These are phyloP conservation scores for Istiophorus platypterus DNA, from an alignment of 2,113 vertebrate genomes.

Conservation along the genomic window DNA sequence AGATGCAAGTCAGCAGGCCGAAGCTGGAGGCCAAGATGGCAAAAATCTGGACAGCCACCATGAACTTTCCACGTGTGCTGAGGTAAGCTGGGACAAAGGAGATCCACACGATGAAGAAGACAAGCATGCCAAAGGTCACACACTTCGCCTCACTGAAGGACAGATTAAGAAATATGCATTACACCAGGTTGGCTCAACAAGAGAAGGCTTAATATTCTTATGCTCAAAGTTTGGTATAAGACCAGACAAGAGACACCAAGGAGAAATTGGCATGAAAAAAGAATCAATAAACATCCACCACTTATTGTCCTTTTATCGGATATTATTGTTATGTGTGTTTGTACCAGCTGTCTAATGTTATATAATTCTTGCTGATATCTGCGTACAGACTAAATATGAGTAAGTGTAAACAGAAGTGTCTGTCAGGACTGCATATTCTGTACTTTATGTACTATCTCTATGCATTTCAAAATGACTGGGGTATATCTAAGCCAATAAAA, in stretches of 20 bases:
- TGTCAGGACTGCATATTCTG: not conserved
- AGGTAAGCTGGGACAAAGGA: conserved; percentile 92
- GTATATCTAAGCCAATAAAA: not conserved
- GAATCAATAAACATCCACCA: no score
- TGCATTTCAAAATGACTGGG: not conserved
- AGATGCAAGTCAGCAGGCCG: conserved; percentile 88
- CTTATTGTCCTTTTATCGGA: no score
- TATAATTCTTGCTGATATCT: no score
- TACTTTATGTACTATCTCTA: not conserved
- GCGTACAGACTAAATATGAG: no score
- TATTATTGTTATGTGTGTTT: no score
- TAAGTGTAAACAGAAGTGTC: no score
- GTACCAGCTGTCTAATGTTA: no score
- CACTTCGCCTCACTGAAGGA: conserved; percentile 86
- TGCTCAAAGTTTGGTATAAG: no score
- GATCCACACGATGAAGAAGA: conserved; percentile 92
- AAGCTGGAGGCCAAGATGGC: conserved; percentile 91
- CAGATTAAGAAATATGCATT: not conserved
- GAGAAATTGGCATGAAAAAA: no score
- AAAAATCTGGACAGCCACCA: conserved; percentile 92
- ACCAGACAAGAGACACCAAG: not conserved
- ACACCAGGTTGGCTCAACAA: not conserved
- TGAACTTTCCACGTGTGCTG: conserved; percentile 91
- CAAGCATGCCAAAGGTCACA: conserved; percentile 89
- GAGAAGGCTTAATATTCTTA: no score